Evolutionary conservation across 2,888 invertebrate genomes (phyloP), one percentile per base, ranked within the genome.

Genomic region (Sycophila texana): DNA sequence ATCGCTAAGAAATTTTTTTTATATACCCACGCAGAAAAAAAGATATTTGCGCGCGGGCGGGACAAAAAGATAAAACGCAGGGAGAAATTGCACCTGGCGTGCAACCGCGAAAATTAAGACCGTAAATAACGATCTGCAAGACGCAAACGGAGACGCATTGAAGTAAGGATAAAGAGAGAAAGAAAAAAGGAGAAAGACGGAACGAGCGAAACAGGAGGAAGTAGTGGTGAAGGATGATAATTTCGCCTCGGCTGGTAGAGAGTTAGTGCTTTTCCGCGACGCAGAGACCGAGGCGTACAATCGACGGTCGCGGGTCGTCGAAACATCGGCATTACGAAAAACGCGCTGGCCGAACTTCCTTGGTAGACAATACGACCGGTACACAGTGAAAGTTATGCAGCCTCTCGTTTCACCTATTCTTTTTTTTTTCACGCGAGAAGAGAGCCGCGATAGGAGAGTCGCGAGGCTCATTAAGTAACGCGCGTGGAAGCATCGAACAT

Each of bases 171-270:
- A 51, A 30, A 47, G 39, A 53, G 53, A 14, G 16, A 53, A 53
- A 53, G 5, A 53, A 4, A 53, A 53, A 53, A 16, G 14, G 53
- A 53, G 53, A 3, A 0, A 53, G n/a, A 53, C 14, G 16, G 16
- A n/a, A 53, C 10, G 39, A 39, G 39, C 39, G 39, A 22, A n/a
- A 30, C 30, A 77, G 65, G 55, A 66, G 47, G 39, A 72, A 77
- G 66, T 13, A 77, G 66, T 13, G 67, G 77, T 66, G 60, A 14
- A 66, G 58, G 66, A 57, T 77, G 58, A 67, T 72, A 73, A 77
- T 77, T 77, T 77, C 49, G 49, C 70, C 53, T 22, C 4, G 57
- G 66, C 67, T 60, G 51, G 70, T 60, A 39, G 22, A n/a, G 61
- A 77, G 60, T 72, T 60, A 73, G 72, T 61, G 18, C 67, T 67